Conservation (phyloP, 1,140 invertebrate species). For the Aphis gossypii region DNA sequence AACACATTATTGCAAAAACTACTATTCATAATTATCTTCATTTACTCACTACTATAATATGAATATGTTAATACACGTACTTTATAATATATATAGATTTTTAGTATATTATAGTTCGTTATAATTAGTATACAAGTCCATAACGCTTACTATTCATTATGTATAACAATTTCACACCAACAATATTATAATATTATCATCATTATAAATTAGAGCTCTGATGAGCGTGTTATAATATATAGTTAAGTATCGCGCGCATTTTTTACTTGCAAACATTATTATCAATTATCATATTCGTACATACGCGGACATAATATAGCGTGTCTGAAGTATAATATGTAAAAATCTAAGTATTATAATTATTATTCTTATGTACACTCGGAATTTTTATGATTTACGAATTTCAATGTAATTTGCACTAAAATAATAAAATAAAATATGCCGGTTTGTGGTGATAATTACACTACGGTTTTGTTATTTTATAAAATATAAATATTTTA, state of each 20-base stretch:
- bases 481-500: background rate
- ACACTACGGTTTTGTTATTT: background rate
- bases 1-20: background rate
- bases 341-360: background rate
- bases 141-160: background rate
- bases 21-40: background rate
- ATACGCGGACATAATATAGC: background rate
- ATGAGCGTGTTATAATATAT: background rate
- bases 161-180: background rate
- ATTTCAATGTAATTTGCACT: background rate
- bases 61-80: no score
- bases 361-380: background rate
- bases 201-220: background rate
- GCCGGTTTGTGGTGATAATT: background rate
- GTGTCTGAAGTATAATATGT: background rate
- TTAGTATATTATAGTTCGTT: background rate
- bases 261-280: background rate
- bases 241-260: background rate
- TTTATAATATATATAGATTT: no score
- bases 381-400: background rate
- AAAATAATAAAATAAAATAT: background rate
- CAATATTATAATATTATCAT: background rate
- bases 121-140: background rate
- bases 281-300: background rate
- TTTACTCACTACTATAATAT: background rate